phyloP scores from a whole-genome alignment of 1,140 invertebrate genomes.

The Eriocheir sinensis region DNA sequence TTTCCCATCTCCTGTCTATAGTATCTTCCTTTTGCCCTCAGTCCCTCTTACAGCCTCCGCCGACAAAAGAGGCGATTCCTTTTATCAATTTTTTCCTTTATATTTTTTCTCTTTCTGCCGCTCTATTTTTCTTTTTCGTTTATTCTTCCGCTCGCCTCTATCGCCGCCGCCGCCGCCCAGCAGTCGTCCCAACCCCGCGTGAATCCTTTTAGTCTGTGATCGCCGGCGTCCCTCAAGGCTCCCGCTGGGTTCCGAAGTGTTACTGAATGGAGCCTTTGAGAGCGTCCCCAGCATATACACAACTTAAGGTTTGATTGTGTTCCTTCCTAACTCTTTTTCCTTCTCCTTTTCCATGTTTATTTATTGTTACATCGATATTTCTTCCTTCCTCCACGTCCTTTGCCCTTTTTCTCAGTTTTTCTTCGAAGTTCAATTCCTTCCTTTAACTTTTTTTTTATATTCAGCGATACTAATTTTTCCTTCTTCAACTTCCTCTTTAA shows the following conservation, averaged over 20 bases:
- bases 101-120: not conserved
- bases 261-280: no score
- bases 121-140: no score
- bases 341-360: no score
- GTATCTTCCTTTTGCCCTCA: not conserved
- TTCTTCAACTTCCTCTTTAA: no score
- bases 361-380: no score
- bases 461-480: no score
- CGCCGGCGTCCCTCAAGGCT: not conserved
- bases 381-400: not conserved
- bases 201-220: not conserved
- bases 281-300: no score
- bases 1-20: not conserved
- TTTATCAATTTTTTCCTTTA: conserved; percentile 15
- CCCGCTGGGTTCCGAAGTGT: not conserved
- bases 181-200: not conserved
- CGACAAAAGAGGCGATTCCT: conserved; percentile 4
- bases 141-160: not conserved
- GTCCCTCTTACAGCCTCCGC: conserved; percentile 4
- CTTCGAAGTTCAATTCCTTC: no score
- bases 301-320: no score
- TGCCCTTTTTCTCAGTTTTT: not conserved
- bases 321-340: not conserved
- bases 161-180: no score
- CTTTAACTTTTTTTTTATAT: no score